Percentiles rank a stretch among this genome's conserved stretches.
phyloP scores from a whole-genome alignment of 53 echinoderm and acorn worm genomes.

The Crossaster papposus region DNA sequence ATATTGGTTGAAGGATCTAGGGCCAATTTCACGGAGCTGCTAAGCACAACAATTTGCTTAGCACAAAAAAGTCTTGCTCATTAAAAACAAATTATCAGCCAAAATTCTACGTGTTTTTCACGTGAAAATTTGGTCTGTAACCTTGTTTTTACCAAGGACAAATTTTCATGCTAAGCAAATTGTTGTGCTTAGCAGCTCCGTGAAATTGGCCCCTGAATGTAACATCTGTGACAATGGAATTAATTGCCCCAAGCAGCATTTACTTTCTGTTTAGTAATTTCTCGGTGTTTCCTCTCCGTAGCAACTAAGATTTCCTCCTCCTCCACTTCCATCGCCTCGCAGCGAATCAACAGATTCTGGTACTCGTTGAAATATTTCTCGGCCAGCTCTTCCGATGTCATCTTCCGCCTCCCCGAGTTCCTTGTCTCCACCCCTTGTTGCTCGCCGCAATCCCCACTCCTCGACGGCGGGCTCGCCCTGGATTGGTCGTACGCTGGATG shows the following conservation, averaged over 20 bases:
- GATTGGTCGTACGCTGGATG: conserved; percentile 1
- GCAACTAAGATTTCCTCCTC: conserved; percentile 70
- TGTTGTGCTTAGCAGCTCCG: too few relatives aligned
- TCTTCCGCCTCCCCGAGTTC: conserved; percentile 41
- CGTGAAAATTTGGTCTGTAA: too few relatives aligned
- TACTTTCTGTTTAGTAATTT: conserved; percentile 79
- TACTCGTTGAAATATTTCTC: conserved; percentile 68
- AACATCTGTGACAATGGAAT: too few relatives aligned
- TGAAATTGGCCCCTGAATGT: too few relatives aligned
- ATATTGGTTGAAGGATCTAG: too few relatives aligned
- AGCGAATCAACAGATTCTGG: conserved; percentile 81
- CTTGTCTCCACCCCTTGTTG: conserved; percentile 15
- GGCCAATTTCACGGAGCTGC: too few relatives aligned
- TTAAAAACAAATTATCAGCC: too few relatives aligned
- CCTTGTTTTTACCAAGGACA: too few relatives aligned
- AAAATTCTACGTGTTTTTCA: too few relatives aligned
- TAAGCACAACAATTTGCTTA: too few relatives aligned
- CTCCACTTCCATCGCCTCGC: conserved; percentile 84
- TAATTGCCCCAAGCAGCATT: neutral
- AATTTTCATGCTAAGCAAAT: too few relatives aligned
- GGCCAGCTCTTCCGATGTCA: conserved; percentile 63
- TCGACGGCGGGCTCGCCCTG: neutral
- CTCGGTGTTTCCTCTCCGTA: conserved; percentile 71
- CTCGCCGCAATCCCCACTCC: conserved; percentile 18
- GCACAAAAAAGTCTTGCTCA: too few relatives aligned